Conservation (phyloP, 2,113 vertebrate species). For the Saguinus midas region DNA sequence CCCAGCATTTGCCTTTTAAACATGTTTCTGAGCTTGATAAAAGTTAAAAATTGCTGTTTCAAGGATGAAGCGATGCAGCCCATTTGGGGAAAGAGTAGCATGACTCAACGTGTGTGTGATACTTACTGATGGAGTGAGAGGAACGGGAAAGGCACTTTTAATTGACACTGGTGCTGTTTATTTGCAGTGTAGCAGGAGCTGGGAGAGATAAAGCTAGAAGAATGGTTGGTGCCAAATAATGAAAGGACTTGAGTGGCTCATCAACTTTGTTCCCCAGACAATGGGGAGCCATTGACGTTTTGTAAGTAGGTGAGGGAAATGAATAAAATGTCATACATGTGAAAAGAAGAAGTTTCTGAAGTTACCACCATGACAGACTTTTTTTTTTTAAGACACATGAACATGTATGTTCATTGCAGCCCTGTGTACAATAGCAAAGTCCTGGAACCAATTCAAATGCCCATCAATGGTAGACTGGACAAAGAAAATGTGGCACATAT, state of each 20-base stretch:
- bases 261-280: neutral
- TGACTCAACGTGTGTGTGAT: neutral
- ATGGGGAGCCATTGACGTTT: neutral
- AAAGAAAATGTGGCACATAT: too few relatives aligned
- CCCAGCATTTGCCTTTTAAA: neutral
- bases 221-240: neutral
- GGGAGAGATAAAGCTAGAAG: neutral
- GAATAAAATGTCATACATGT: neutral
- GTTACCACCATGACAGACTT: neutral
- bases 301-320: neutral
- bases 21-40: neutral
- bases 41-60: neutral
- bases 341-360: neutral
- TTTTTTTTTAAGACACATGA: too few relatives aligned
- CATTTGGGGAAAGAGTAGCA: neutral
- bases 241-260: neutral
- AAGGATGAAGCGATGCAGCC: neutral
- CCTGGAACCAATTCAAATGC: too few relatives aligned
- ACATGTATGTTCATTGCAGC: too few relatives aligned
- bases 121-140: neutral
- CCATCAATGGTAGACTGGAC: too few relatives aligned
- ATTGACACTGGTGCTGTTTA: neutral
- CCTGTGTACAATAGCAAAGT: too few relatives aligned
- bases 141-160: neutral
- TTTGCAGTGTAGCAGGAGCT: neutral